phyloP scores from a whole-genome alignment of 2,797 vertebrate genomes.

The Petrocephalus schoutedeni region DNA sequence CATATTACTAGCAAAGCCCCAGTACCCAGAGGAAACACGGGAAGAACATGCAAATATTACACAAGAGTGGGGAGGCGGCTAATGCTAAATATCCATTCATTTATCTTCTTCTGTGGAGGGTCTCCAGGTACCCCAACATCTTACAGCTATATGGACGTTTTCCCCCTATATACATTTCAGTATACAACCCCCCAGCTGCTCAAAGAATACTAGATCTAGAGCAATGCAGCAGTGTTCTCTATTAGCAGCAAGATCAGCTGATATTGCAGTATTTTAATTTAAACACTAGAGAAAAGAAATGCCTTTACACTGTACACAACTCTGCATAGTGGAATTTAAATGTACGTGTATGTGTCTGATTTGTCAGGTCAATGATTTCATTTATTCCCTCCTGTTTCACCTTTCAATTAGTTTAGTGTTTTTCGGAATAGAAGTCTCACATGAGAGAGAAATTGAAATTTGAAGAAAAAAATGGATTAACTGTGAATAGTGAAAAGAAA shows the following conservation, averaged over 20 bases:
- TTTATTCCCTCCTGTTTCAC: neutral
- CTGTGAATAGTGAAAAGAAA: neutral
- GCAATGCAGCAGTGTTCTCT: neutral
- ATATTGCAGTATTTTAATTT: constrained; percentile 29
- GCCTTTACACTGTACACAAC: constrained; percentile 25
- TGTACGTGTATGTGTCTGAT: neutral
- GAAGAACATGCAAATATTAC: neutral
- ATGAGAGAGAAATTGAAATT: neutral
- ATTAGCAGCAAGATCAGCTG: neutral
- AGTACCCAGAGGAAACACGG: neutral
- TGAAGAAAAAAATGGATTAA: neutral
- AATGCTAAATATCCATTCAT: neutral
- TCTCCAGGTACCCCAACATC: neutral
- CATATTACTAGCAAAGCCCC: neutral
- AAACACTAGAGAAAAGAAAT: constrained; percentile 34
- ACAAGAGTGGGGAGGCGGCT: neutral
- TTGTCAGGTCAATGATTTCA: neutral
- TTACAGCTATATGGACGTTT: neutral
- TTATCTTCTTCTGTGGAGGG: neutral
- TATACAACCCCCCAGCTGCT: neutral
- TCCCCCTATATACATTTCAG: constrained; percentile 3
- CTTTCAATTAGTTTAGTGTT: neutral
- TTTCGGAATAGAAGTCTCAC: neutral
- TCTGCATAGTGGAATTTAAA: neutral
- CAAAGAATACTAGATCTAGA: neutral